Evolutionary conservation across 2,888 invertebrate genomes (phyloP), one percentile per base, ranked within the genome.

Genomic region (Athalia cordata): DNA sequence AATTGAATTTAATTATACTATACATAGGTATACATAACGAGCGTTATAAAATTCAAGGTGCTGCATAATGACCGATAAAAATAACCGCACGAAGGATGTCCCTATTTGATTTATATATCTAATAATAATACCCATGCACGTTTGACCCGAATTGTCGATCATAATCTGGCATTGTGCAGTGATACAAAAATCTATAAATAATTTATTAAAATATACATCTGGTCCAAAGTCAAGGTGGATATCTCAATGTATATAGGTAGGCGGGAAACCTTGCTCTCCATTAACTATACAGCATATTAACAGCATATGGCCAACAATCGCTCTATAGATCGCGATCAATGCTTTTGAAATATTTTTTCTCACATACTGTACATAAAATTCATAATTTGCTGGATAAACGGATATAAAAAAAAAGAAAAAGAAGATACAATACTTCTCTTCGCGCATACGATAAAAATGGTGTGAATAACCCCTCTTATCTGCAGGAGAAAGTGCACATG

Each of bases 171-270:
- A 68, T 11, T 52, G 52, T 9, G 7, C 13, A n/a, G 50, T 15
- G 50, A 15, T 67, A 13, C 29, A 29, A 29, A 29, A 29, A 29
- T 29, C 29, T 29, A 29, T 50, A 15, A 67, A 50, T 67, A 67
- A 50, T 50, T 15, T 8, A 3, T 45, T 50, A 50, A 49, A 43
- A 15, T 55, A 45, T 29, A 11, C 9, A 70, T 57, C 59, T 72
- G 59, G 72, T 72, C 59, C 59, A 72, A 47, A 72, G 72, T 72
- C 72, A 72, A 72, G 72, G 72, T 72, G 47, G 5, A 7, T 8
- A 62, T 62, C 62, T 3, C 15, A 7, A 11, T 2, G 62, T 15
- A 62, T 55, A 55, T 11, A 55, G 3, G n/a, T 8, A 3, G 3
- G 6, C 6, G 8, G 9, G 50, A 67, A 50, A 50, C 67, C 67